Evolutionary conservation across 2,888 invertebrate genomes (phyloP).

Genomic region (Stenurella melanura): DNA sequence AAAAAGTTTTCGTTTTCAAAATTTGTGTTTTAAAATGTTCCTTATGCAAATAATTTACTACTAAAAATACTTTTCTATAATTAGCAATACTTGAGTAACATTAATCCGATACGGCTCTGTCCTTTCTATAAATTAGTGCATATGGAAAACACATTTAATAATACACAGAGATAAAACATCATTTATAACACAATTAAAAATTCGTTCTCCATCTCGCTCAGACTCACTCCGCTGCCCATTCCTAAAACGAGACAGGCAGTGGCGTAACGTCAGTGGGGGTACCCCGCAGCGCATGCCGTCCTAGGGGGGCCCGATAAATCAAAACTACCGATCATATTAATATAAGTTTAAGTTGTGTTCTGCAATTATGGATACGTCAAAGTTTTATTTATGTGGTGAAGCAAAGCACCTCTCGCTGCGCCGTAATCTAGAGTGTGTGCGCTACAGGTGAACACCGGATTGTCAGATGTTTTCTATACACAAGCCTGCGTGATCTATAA

Average conservation of each 20-base stretch:
- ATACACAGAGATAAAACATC: conserved; percentile 47
- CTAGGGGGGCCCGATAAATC: conserved; percentile 69
- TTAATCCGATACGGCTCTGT: conserved; percentile 16
- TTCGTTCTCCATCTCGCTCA: conserved; percentile 26
- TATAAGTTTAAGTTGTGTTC: conserved; percentile 62
- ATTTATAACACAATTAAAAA: conserved; percentile 52
- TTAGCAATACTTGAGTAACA: too few species aligned
- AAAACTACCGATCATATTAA: conserved; percentile 71
- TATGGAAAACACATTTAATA: conserved; percentile 65
- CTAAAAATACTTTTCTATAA: too few species aligned
- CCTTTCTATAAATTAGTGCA: conserved; percentile 62
- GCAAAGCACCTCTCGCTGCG: conserved; percentile 58
- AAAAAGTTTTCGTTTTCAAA: too few species aligned
- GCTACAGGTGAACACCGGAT: conserved; percentile 55
- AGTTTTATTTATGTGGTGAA: conserved; percentile 70
- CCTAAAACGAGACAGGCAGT: conserved; percentile 44
- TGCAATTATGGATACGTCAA: conserved; percentile 72
- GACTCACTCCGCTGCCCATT: not conserved
- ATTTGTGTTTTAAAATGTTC: too few species aligned
- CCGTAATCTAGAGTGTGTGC: conserved; percentile 54
- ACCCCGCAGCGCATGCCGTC: conserved; percentile 68
- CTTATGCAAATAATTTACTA: too few species aligned
- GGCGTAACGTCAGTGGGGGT: conserved; percentile 66
- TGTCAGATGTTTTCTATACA: conserved; percentile 54
- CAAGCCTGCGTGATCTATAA: conserved; percentile 38